Evolutionary conservation across 2,113 vertebrate species (phyloP), one percentile per base, ranked within the genome.

Genomic region (Sphyrna mokarran): DNA sequence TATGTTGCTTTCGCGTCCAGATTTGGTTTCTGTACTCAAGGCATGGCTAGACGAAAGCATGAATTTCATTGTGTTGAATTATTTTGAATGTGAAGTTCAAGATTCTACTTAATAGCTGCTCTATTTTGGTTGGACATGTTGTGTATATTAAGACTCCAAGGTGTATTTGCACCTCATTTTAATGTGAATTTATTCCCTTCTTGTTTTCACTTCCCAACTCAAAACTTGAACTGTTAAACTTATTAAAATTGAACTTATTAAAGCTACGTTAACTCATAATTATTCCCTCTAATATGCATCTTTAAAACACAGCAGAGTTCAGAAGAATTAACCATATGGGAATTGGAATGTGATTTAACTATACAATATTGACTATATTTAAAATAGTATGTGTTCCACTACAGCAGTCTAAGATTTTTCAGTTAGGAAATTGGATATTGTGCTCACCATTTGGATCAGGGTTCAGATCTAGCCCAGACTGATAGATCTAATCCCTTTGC

Each of bases 391-490:
- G 11, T 61, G 33, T 91, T 61, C 33, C 54, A n/a, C 26, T 33
- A 63, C n/a, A 68, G 37, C 33, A 68, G 63, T 69, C 16, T 69
- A 94, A 69, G 33, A 68, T 43, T 69, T 43, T 40, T 94, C 91
- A 69, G 91, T 93, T 93, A n/a, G 33, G 91, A 66, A 54, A 48
- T 89, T 89, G 54, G 58, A 54, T 11, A 26, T 61, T 89, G 48
- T 33, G 10, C 54, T 58, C 63, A 37, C 63, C 68, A 7, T 69
- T 61, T 94, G 16, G 91, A 69, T 94, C 61, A 69, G 33, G n/a
- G 33, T 94, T 93, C 91, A 94, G 40, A 69, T 69, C 91, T 1
- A 94, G 91, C 8, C 91, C n/a, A 69, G n/a, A 40, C 58, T 94
- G 26, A 11, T 66, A 61, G 61, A 66, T 93, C 14, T 20, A 23